Evolutionary conservation across 2,888 invertebrate genomes (phyloP).

Genomic region (Strigamia maritima): DNA sequence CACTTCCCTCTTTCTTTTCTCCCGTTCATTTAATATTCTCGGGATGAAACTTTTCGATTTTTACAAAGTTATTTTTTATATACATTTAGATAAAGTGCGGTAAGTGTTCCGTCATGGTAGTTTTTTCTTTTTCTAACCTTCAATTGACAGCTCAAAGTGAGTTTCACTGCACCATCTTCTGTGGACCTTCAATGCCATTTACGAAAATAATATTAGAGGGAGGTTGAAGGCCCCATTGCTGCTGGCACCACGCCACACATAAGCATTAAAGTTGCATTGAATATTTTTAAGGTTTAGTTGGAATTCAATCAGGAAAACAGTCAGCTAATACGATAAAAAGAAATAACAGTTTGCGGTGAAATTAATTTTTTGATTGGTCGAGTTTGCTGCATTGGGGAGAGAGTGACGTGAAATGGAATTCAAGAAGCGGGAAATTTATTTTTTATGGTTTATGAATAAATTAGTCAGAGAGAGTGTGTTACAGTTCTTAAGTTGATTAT

Average conservation of each 20-base stretch:
- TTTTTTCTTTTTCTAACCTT: not conserved
- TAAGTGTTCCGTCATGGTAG: not conserved
- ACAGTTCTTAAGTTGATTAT: constrained; percentile 34
- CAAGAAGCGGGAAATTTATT: not conserved
- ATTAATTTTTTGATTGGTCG: constrained; percentile 18
- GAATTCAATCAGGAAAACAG: constrained; percentile 29
- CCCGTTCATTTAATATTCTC: constrained; percentile 11
- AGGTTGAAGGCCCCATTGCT: constrained; percentile 31
- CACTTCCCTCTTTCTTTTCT: not conserved
- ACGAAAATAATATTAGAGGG: not conserved
- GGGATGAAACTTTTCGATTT: not conserved
- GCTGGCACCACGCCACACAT: constrained; percentile 29
- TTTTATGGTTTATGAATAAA: constrained; percentile 34
- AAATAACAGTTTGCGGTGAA: constrained; percentile 8
- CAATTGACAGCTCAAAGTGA: constrained; percentile 32
- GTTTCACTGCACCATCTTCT: constrained; percentile 32
- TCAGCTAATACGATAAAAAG: constrained; percentile 20
- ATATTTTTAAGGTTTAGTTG: constrained; percentile 20
- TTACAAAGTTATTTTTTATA: not conserved
- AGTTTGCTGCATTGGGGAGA: not conserved
- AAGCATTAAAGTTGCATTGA: constrained; percentile 34
- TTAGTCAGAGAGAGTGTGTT: not conserved
- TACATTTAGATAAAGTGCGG: not conserved
- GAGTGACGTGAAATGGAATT: not conserved
- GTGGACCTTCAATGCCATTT: constrained; percentile 21